Evolutionary conservation across 30 jellyfish, hydroid and myxozoan species (phyloP), one percentile per base, ranked within the genome.

Genomic region (Cassiopea xamachana): DNA sequence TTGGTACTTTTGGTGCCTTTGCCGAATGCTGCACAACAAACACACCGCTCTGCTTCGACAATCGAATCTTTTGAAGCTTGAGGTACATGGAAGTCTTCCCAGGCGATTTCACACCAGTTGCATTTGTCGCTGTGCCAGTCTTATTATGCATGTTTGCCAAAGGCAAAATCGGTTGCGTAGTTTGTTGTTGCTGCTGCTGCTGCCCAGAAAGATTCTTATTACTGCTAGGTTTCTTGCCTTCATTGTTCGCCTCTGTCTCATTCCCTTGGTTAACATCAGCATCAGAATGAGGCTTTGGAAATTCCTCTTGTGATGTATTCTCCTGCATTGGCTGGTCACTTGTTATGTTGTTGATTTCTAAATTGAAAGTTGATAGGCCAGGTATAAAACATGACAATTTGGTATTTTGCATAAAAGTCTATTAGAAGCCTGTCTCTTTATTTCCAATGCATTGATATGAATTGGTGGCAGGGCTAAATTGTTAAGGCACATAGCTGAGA

Each of bases 241-340:
- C 74, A 14, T 62, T 81, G n/a, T 73, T 82, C 10, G 47, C 72
- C 84, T 89, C 89, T 50, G 92, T 83, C 72, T 73, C 96, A 62
- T 81, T 83, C 49, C 69, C 47, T 51, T 79, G 88, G 49, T 80
- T 80, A 27, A 80, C 96, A 69, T 89, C 84, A 3, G 96, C 92
- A 17, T 81, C 92, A 46, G 92, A 81, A 49, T 73, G 74, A 9
- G 96, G 92, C 70, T 75, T 81, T 16, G 92, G 67, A 48, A 60
- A 79, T 19, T 79, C 97, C 13, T 82, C 88, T 1, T 48, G 62
- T 19, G 82, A 16, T 1, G 78, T 50, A 9, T 70, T 81, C 80
- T 91, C 94, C 7, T 77, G 76, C 45, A 71, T 69, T 58, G 93
- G 92, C 82, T 84, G 82, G 79, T 91, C 91, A 60, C 92, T 78